Evolutionary conservation across 30 jellyfish, hydroid and myxozoan genomes (phyloP).

Genomic region (Sanderia malayensis): DNA sequence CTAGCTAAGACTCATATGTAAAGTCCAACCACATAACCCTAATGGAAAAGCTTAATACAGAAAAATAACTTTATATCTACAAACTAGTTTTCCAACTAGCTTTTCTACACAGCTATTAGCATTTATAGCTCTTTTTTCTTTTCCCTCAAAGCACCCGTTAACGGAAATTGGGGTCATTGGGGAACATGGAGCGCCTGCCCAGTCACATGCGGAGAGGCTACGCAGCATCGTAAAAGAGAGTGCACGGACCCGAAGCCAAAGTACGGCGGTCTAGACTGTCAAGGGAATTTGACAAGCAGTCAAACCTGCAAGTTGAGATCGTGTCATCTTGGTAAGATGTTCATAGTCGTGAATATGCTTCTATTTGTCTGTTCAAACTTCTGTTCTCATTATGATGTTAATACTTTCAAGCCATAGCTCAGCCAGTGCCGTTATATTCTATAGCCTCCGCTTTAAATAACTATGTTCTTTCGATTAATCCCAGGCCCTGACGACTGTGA

Average conservation of each 20-base stretch:
- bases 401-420: no score
- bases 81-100: no score
- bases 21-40: no score
- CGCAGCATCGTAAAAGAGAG: slow-evolving; percentile 26
- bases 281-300: slow-evolving; percentile 14
- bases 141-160: slow-evolving; percentile 60
- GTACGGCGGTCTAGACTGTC: slow-evolving; percentile 62
- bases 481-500: slow-evolving; percentile 76
- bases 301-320: slow-evolving; percentile 43
- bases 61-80: no score
- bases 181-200: slow-evolving; percentile 67
- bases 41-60: no score
- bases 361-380: no score
- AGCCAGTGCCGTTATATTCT: no score
- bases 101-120: background rate
- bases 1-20: no score
- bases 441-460: background rate
- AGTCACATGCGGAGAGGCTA: slow-evolving; percentile 56
- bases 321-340: slow-evolving; percentile 58
- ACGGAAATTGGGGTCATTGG: slow-evolving; percentile 88
- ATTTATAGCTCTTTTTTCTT: background rate
- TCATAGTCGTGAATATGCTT: no score
- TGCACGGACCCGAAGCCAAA: slow-evolving; percentile 76
- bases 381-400: no score
- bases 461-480: background rate